Evolutionary conservation across 2,797 vertebrate genomes (phyloP).

Genomic region (Malacoraja senta): DNA sequence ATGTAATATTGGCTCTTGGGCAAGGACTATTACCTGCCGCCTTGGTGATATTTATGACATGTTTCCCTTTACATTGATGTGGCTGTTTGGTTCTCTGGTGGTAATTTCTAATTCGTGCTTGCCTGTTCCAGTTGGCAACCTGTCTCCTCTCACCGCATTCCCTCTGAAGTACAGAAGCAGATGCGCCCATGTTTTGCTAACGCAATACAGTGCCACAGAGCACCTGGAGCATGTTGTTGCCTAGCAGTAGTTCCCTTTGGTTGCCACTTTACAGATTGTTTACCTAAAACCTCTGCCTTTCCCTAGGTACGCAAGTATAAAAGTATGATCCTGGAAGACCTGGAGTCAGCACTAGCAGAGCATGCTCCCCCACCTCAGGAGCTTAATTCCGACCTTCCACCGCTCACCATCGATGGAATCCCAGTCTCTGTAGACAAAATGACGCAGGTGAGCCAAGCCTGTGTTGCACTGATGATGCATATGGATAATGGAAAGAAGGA

Average conservation of each 20-base stretch:
- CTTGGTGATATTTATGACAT: not conserved
- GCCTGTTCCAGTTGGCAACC: constrained; percentile 8
- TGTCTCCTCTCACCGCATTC: not conserved
- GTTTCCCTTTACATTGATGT: not conserved
- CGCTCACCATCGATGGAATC: constrained; percentile 94
- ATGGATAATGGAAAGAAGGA: not conserved
- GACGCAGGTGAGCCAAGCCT: constrained; percentile 76
- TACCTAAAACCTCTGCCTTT: constrained; percentile 49
- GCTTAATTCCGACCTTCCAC: constrained; percentile 84
- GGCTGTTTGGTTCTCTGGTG: not conserved
- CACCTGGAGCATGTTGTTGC: constrained; percentile 37
- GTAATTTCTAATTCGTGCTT: not conserved
- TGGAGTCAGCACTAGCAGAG: constrained; percentile 88
- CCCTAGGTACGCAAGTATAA: constrained; percentile 95
- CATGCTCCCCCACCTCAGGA: constrained; percentile 88
- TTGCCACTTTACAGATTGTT: constrained; percentile 48
- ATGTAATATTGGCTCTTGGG: not conserved
- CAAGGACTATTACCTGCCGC: not conserved
- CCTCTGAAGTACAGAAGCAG: constrained; percentile 36
- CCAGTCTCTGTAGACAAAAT: constrained; percentile 98
- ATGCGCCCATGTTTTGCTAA: constrained; percentile 46
- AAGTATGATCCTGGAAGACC: constrained; percentile 89
- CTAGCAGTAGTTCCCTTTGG: not conserved
- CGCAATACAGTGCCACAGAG: constrained; percentile 16
- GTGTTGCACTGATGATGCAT: not conserved